These are phyloP conservation scores for Cremastinae sp. DNA, from an alignment of 2,888 invertebrate species.

Conservation along the genomic window DNA sequence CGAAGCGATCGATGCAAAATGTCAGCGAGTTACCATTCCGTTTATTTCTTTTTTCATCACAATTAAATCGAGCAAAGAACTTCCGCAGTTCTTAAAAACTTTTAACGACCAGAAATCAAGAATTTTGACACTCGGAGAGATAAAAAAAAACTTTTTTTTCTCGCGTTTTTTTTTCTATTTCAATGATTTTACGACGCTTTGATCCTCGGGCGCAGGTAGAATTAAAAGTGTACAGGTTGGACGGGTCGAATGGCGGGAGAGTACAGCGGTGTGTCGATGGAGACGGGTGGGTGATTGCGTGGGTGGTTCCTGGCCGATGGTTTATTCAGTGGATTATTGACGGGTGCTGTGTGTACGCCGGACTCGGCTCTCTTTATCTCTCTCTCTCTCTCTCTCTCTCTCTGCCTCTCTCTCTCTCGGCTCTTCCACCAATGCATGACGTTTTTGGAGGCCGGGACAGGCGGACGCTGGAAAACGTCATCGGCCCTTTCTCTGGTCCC, in stretches of 20 bases:
- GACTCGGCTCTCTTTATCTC: constrained; percentile 22
- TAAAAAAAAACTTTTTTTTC: too few species aligned
- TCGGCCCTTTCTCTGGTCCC: constrained; percentile 62
- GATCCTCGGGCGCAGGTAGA: background rate
- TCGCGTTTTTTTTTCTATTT: too few species aligned
- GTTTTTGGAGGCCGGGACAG: constrained; percentile 63
- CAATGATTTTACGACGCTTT: too few species aligned
- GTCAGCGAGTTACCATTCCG: background rate
- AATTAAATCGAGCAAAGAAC: too few species aligned
- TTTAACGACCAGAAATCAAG: too few species aligned
- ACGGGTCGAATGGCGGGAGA: constrained; percentile 11
- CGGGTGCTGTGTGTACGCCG: constrained; percentile 74
- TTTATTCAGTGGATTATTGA: constrained; percentile 81
- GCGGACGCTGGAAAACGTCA: constrained; percentile 77
- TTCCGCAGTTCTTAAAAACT: too few species aligned
- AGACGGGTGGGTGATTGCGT: constrained; percentile 61
- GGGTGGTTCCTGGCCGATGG: constrained; percentile 77
- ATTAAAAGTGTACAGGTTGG: background rate
- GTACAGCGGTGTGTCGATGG: constrained; percentile 29
- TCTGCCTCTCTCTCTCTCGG: background rate
- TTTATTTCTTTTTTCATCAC: background rate
- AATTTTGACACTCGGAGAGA: too few species aligned
- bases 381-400: constrained; percentile 3
- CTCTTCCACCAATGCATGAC: constrained; percentile 53
- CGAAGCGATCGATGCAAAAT: background rate